Base-by-base conservation (phyloP, 2,113 vertebrate genomes). In the Barbus barbus region DNA sequence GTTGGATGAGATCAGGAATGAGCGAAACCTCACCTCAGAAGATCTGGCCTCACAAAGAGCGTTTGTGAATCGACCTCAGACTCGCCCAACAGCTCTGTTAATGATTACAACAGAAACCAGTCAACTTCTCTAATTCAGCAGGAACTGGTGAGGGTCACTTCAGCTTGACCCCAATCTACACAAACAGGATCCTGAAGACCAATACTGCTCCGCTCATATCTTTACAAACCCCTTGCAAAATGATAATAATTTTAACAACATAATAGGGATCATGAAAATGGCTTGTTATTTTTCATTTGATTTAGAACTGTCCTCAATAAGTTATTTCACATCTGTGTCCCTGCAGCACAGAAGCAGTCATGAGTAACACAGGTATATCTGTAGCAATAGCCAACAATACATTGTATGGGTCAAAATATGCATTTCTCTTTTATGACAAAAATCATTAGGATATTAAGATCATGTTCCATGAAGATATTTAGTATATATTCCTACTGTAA, bases 1-100 rank as follows among this genome's bases (percentile, higher is more conserved):
- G 87, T 78, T 67, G 7, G 73, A 79, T 69, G 51, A 83, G 58
- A 79, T 88, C 36, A 24, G 9, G 65, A 77, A 46, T 33, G 56
- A 72, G 69, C 22, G 3, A 38, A 69, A 69, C 65, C 33, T 69
- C 26, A 6, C 61, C 61, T 65, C 26, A 1, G 61, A 63, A 63
- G 18, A 69, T 4, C 31, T 9, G 2, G 5, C 5, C 12, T 63
- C 65, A 36, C 65, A 63, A 16, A 63, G 13, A 61, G 61, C 13
- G 2, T 13, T 31, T 63, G 60, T 28, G 26, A 61, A 26, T 6
- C 11, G 58, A 26, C 24, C 60, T 61, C 5, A 11, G 24, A 69
- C 65, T n/a, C n/a, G n/a, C n/a, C n/a, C n/a, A n/a, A n/a, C n/a
- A n/a, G n/a, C n/a, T 36, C 63, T 38, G 65, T 38, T 18, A 31